These are phyloP conservation scores for Caenorhabditis panamensis DNA, from an alignment of 2,888 invertebrate species.

Conservation along the genomic window DNA sequence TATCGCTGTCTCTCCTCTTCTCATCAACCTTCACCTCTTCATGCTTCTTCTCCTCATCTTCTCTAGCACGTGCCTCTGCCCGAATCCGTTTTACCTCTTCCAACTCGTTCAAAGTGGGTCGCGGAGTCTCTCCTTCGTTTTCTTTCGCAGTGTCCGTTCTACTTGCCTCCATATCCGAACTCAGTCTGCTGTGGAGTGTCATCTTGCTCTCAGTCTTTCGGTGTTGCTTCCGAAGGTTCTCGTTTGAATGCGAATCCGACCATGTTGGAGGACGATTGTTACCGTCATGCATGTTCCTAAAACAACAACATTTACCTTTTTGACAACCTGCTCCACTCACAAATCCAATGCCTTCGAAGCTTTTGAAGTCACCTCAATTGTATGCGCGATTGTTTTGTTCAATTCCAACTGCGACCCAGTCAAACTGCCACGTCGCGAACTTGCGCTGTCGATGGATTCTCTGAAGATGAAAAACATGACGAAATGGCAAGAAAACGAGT, in stretches of 20 bases:
- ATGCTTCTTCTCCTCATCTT: slow-evolving; percentile 33
- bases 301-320: too few relatives aligned
- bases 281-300: slow-evolving; percentile 54
- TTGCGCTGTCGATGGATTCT: slow-evolving; percentile 52
- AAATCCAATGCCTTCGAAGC: slow-evolving; percentile 46
- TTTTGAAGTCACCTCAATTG: slow-evolving; percentile 53
- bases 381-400: slow-evolving; percentile 59
- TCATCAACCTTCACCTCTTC: slow-evolving; percentile 25
- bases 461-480: slow-evolving; percentile 47
- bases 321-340: slow-evolving; percentile 34
- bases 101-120: slow-evolving; percentile 41
- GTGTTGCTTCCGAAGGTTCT: neutral
- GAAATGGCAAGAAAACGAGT: neutral
- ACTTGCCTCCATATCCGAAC: slow-evolving; percentile 36
- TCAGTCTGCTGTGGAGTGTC: slow-evolving; percentile 40
- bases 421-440: slow-evolving; percentile 50
- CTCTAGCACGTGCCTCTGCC: slow-evolving; percentile 40
- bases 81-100: slow-evolving; percentile 45
- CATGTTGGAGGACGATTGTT: slow-evolving; percentile 51
- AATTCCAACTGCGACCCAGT: slow-evolving; percentile 55
- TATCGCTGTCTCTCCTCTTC: slow-evolving; percentile 13
- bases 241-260: slow-evolving; percentile 42
- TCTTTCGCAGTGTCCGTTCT: slow-evolving; percentile 35
- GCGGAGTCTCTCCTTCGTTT: slow-evolving; percentile 32
- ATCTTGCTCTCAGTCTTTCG: slow-evolving; percentile 50